These are phyloP conservation scores for Syndactyla subalaris DNA, from an alignment of 2,797 vertebrate species.

Conservation along the genomic window DNA sequence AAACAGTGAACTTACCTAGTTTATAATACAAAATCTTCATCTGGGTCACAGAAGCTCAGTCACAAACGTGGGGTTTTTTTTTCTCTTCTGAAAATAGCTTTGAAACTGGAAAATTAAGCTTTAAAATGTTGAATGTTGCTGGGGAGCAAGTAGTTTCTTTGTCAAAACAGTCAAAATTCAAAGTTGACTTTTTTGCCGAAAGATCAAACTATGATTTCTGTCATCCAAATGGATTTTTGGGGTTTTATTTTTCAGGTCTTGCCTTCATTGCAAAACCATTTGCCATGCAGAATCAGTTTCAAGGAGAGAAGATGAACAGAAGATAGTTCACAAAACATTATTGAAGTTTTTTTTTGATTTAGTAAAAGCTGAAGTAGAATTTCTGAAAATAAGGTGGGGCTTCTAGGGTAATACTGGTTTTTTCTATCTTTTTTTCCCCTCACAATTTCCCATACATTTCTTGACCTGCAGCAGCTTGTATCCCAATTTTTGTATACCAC, in stretches of 20 bases:
- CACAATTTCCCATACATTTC: neutral
- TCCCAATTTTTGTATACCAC: neutral
- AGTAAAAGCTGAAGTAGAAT: constrained; percentile 87
- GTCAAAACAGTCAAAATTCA: neutral
- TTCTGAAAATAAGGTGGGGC: constrained; percentile 78
- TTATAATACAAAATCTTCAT: neutral
- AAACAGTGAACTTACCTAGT: neutral
- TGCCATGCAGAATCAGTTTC: constrained; percentile 85
- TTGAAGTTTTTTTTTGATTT: constrained; percentile 86
- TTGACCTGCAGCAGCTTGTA: neutral
- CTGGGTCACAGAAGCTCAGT: neutral
- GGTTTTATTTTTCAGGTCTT: constrained; percentile 75
- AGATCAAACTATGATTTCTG: neutral
- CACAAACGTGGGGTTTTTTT: neutral
- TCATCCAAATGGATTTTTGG: neutral
- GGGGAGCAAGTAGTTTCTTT: neutral
- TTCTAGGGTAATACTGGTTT: neutral
- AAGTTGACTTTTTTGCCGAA: neutral
- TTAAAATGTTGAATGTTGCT: neutral
- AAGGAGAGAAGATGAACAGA: constrained; percentile 75
- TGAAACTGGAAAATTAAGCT: neutral
- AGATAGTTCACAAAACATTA: constrained; percentile 80
- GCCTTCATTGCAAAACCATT: constrained; percentile 78
- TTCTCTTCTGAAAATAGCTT: neutral
- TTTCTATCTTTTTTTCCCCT: neutral